Conservation (phyloP, 1,140 invertebrate genomes). For the Aradophagus sp. region DNA sequence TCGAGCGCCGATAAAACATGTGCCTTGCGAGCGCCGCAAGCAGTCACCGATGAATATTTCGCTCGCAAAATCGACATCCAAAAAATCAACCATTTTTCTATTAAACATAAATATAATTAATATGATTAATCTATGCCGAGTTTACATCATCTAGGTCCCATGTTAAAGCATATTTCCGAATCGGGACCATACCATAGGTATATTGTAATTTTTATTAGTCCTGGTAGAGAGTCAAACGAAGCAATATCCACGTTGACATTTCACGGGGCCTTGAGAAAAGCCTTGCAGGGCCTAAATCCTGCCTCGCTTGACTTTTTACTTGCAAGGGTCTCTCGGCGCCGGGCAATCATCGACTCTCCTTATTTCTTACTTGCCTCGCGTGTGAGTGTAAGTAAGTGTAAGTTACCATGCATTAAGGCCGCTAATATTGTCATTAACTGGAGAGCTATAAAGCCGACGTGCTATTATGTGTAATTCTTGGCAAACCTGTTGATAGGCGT, state of each 20-base stretch:
- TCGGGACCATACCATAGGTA: no score
- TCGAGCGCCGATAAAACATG: constrained; percentile 45
- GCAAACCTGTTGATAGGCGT: constrained; percentile 10
- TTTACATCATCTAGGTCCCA: no score
- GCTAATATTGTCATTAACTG: constrained; percentile 17
- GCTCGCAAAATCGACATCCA: constrained; percentile 29
- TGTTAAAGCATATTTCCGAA: no score
- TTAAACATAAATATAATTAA: no score
- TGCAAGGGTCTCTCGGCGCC: no score
- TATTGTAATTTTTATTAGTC: no score
- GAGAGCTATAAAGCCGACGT: constrained; percentile 3
- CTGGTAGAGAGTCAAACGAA: no score
- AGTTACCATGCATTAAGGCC: constrained; percentile 21
- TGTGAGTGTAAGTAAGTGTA: constrained; percentile 1
- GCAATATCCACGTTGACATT: no score
- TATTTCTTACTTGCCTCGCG: background rate
- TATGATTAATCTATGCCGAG: no score
- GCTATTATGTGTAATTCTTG: constrained; percentile 20
- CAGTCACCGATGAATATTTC: constrained; percentile 49
- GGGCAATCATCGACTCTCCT: constrained; percentile 12
- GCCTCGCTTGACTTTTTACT: no score
- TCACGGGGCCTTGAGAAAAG: no score
- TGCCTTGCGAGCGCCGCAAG: constrained; percentile 23
- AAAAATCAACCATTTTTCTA: constrained; percentile 25
- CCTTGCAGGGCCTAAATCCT: no score